phyloP scores from a whole-genome alignment of 2,888 invertebrate species.

The Acronicta psi region DNA sequence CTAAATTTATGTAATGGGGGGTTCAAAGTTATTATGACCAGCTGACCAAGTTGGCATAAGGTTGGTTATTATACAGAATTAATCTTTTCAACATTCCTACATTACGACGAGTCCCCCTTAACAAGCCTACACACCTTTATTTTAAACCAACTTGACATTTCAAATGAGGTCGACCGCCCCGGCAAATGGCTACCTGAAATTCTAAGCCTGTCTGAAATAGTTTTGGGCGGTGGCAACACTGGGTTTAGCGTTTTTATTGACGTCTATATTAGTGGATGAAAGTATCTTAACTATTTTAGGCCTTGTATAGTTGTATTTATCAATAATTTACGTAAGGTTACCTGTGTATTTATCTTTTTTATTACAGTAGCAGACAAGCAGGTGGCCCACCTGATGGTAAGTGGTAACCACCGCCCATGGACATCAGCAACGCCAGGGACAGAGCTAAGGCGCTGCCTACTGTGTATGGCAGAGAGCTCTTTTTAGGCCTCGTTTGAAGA shows the following conservation, averaged over 20 bases:
- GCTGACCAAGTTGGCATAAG: background rate
- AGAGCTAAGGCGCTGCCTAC: too few species aligned
- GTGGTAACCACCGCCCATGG: too few species aligned
- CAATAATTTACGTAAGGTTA: background rate
- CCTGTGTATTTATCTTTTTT: too few species aligned
- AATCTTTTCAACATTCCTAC: constrained; percentile 7
- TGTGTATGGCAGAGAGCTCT: too few species aligned
- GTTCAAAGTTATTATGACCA: too few species aligned
- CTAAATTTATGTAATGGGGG: too few species aligned
- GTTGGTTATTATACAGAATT: background rate
- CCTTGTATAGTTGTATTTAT: background rate
- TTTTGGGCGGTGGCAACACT: constrained; percentile 18
- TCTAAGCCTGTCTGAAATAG: constrained; percentile 28
- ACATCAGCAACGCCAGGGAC: too few species aligned
- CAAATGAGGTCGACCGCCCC: constrained; percentile 32
- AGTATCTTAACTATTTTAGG: constrained; percentile 12
- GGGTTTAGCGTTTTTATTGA: constrained; percentile 10
- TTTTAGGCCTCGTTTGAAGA: too few species aligned
- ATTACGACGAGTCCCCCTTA: background rate
- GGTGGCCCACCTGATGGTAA: too few species aligned
- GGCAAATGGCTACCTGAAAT: constrained; percentile 29
- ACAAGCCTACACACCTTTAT: constrained; percentile 19
- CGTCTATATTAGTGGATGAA: constrained; percentile 14
- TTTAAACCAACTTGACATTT: constrained; percentile 42
- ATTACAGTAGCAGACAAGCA: too few species aligned